A percentile compares a stretch with the other conserved stretches of the same genome.
These are phyloP conservation scores for Falco berigora DNA, from an alignment of 2,797 vertebrate genomes.

Conservation along the genomic window DNA sequence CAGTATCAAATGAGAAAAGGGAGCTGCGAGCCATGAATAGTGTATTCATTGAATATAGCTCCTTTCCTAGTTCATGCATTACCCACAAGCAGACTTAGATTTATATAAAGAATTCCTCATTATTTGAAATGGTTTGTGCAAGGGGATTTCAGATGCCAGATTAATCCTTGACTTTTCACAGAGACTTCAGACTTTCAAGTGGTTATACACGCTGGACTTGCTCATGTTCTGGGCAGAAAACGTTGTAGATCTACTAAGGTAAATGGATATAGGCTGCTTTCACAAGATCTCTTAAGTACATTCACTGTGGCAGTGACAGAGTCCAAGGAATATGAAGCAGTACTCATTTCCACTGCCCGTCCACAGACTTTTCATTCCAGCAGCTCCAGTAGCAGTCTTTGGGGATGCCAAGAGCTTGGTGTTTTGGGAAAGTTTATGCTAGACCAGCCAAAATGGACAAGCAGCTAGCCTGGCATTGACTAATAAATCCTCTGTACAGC, in stretches of 20 bases:
- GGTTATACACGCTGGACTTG: background rate
- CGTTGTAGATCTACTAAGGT: accelerated
- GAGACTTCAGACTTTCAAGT: background rate
- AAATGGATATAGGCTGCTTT: background rate
- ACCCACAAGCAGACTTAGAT: background rate
- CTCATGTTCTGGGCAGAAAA: background rate
- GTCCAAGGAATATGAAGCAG: background rate
- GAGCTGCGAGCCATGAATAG: background rate
- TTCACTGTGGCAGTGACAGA: background rate
- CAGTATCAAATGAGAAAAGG: background rate
- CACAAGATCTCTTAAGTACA: background rate
- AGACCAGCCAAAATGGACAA: conserved; percentile 1
- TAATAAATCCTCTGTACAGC: background rate
- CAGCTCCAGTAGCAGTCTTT: background rate
- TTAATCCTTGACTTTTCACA: background rate
- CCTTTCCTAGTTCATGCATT: background rate
- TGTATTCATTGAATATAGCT: background rate
- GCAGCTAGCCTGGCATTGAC: background rate
- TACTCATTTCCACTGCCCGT: background rate
- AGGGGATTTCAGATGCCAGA: background rate
- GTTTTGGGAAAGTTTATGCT: background rate
- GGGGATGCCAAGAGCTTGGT: background rate
- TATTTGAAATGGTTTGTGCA: background rate
- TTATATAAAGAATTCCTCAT: background rate
- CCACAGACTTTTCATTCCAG: background rate